Percentiles rank a stretch among this genome's conserved stretches.
These are phyloP conservation scores for Theristicus caerulescens DNA, from an alignment of 2,113 vertebrate species.

Conservation along the genomic window DNA sequence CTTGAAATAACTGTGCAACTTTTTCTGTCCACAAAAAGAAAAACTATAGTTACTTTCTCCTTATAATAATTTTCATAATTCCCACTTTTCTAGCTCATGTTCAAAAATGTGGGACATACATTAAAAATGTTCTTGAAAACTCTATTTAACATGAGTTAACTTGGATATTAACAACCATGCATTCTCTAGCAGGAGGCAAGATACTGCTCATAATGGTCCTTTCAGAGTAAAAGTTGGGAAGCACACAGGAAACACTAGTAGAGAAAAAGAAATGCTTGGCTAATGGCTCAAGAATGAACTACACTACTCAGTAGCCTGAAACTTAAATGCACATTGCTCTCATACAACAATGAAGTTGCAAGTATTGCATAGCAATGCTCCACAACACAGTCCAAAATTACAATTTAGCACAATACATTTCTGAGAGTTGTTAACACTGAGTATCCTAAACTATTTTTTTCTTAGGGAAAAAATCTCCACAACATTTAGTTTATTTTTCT, in stretches of 20 bases:
- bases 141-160: background rate
- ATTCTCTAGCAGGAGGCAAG: background rate
- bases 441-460: background rate
- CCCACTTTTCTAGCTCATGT: background rate
- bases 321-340: background rate
- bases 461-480: background rate
- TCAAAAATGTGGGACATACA: background rate
- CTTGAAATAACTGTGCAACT: background rate
- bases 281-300: background rate
- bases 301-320: background rate
- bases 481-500: background rate
- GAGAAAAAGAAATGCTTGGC: background rate
- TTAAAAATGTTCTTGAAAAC: background rate
- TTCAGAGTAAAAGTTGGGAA: background rate
- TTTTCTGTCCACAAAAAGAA: background rate
- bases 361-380: background rate
- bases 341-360: background rate
- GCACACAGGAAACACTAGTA: background rate
- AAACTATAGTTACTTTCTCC: background rate
- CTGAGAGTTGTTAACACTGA: background rate
- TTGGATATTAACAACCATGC: background rate
- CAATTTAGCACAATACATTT: background rate
- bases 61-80: background rate
- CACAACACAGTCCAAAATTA: background rate
- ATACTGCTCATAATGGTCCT: background rate